Base-by-base conservation (phyloP, 1,140 invertebrate species). In the Eumaeus atala region DNA sequence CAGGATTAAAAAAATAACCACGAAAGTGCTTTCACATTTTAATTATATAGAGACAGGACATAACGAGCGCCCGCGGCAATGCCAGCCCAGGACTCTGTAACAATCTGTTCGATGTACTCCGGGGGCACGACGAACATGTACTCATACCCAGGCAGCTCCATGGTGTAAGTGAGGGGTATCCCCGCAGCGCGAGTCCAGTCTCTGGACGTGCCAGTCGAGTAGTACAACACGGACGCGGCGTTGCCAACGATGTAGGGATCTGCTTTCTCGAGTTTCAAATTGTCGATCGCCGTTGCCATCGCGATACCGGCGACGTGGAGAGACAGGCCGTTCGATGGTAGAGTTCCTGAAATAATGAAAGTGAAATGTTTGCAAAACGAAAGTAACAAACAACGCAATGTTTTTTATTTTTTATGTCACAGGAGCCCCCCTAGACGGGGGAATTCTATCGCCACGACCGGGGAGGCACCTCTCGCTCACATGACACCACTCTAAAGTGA, bases 31-130 rank as follows among this genome's bases (percentile, higher is more conserved):
- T 40, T 11, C 16, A 38, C 42, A 8, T 52, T 56, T 66, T 56
- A 61, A 54, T 48, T 42, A 35, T 68, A 70, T 14, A 53, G 11
- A 49, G 54, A 63, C n/a, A 79, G 17, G 6, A 81, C 65, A 34
- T 72, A 75, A 40, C 64, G 66, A 8, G 74, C 83, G 28, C 81
- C 81, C 34, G 62, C 80, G 1, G 62, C 74, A 17, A 96, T 88
- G 3, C 91, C 92, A 53, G 91, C 90, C 88, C 93, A 95, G 0
- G 94, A 95, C 80, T 97, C 96, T 16, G 85, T 85, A 0, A 90
- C 83, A 14, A 88, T 87, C 49, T 85, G 82, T 33, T 86, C 59
- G 10, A 95, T 92, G 58, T 92, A 89, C 1, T 77, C 72, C 4
- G 89, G 86, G 7, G 93, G 92, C 0, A 94, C 89, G 47, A 92